Base-by-base conservation (phyloP, 2,113 vertebrate genomes). In the Entelurus aequoreus region DNA sequence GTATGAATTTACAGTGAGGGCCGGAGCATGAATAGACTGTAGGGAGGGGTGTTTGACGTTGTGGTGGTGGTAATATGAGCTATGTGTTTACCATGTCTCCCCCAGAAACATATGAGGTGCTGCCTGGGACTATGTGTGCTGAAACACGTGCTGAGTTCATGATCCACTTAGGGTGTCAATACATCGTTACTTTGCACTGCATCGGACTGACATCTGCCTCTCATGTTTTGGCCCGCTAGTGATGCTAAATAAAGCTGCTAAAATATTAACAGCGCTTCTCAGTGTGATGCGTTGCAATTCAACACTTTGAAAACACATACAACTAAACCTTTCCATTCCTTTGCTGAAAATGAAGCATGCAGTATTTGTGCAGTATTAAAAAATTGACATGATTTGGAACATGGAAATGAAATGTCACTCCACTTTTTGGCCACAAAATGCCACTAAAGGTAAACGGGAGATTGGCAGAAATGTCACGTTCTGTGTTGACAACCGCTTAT, bases 1-100 rank as follows among this genome's bases (percentile, higher is more conserved):
- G 74, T 69, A 49, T 75, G 67, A 54, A 72, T 68, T 65, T 79
- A 63, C 50, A 66, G 75, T 0, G 4, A 66, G 52, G 16, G 35
- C 10, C 42, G 8, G n/a, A 6, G 38, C 19, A 50, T 54, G 52
- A 61, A 14, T 60, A 10, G 60, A 10, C 35, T 13, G 44, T 10
- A 16, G 58, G 46, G n/a, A 53, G 64, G 72, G 61, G 66, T 1
- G 63, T 61, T 61, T 37, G 61, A 57, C 21, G 15, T 28, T 28
- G 28, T 28, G 28, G 28, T 28, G 28, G 28, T 46, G 44, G 89
- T 83, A 88, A 90, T 56, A 5, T 42, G 87, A 91, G 74, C 71
- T 48, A 40, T 36, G 68, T 90, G 89, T 91, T 91, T 90, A 87
- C 86, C 69, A 64, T 74, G 58, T 46, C 42, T 46, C 57, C 40